Base-by-base conservation (phyloP, 2,113 vertebrate species). In the Lamprologus tigripictilis region DNA sequence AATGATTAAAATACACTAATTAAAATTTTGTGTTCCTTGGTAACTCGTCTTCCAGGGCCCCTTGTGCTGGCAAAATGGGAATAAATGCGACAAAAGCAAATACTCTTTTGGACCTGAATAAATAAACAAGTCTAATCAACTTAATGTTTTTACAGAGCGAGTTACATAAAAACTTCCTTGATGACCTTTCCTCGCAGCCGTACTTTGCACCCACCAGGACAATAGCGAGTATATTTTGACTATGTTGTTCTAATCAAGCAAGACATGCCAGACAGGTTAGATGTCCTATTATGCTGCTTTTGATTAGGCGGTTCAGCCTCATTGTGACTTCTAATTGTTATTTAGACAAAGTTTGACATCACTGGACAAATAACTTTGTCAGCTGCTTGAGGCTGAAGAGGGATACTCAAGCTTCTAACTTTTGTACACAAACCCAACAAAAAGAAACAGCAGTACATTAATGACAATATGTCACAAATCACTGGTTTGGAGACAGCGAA, bases 1-100 rank as follows among this genome's bases (percentile, higher is more conserved):
- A 99, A 99, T 99, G 98, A 99, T 99, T 99, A 99, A 99, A 99
- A 99, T 99, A 99, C 98, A 99, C 99, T 99, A 99, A 99, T 99
- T 99, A 99, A 99, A 99, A 99, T 99, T 99, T 99, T 99, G 99
- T 99, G 99, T 99, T 99, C 99, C 99, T 99, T 98, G 98, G 99
- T 99, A 99, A 99, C 99, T 99, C 98, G 98, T 99, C 98, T 99
- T 98, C 97, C 97, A 98, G 97, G 98, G 98, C 98, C 98, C 97
- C 97, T 98, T 97, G 97, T 97, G 97, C 97, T 97, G 98, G 98
- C 97, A 99, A 99, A 99, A 99, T 98, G 98, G 98, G 98, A 99
- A 99, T 99, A 99, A 99, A 99, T 98, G 98, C 97, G 98, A 99
- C 98, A 99, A 99, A 99, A 98, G 98, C 98, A 98, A 99, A 99